Percentiles rank a stretch among this genome's conserved stretches.
Conservation (phyloP, 2,888 invertebrate species). For the Catocala fraxini region DNA sequence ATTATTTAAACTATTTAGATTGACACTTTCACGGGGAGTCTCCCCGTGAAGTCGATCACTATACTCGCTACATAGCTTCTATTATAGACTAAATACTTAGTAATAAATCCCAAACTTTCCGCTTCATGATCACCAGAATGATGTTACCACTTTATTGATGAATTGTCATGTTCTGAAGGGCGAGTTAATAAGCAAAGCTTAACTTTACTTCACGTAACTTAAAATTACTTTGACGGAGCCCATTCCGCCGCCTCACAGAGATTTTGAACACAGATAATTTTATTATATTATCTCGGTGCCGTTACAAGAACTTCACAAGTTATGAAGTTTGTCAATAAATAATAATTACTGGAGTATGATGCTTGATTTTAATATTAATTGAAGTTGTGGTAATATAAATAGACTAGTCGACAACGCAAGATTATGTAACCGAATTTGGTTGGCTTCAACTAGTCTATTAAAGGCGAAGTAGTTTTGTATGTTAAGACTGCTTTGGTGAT, state of each 20-base stretch:
- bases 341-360: not conserved
- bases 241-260: conserved; percentile 13
- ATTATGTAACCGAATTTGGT: too few species aligned
- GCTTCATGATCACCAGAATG: not conserved
- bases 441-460: too few species aligned
- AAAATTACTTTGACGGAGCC: conserved; percentile 16
- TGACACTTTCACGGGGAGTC: too few species aligned
- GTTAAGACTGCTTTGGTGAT: too few species aligned
- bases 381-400: too few species aligned
- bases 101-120: not conserved
- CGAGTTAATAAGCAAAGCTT: conserved; percentile 28
- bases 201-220: conserved; percentile 30
- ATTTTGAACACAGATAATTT: conserved; percentile 26
- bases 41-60: too few species aligned
- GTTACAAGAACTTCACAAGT: conserved; percentile 13
- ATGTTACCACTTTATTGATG: conserved; percentile 34
- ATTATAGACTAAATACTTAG: too few species aligned
- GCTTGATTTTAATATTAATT: conserved; percentile 5
- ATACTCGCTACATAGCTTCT: too few species aligned
- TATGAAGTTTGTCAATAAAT: conserved; percentile 20
- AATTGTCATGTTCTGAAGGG: conserved; percentile 27
- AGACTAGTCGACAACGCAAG: too few species aligned
- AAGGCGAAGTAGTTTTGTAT: too few species aligned
- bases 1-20: too few species aligned
- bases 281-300: conserved; percentile 9